phyloP scores from a whole-genome alignment of 2,888 invertebrate species.

The Podabrus alpinus region DNA sequence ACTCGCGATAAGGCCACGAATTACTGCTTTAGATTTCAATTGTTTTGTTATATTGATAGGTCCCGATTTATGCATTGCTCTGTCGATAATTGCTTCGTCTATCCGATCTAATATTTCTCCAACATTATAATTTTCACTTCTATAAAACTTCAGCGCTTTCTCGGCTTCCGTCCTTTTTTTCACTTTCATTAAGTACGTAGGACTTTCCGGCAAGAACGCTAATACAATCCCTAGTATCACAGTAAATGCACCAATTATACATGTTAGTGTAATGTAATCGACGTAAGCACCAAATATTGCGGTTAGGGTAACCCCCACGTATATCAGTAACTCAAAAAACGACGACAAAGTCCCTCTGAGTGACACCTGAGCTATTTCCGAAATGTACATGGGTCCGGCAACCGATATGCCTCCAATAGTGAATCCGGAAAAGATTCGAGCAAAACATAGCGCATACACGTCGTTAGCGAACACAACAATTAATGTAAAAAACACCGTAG shows the following conservation, averaged over 20 bases:
- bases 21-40: slow-evolving; percentile 63
- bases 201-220: slow-evolving; percentile 72
- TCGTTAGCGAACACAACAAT: slow-evolving; percentile 53
- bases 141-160: slow-evolving; percentile 67
- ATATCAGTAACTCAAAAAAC: slow-evolving; percentile 75
- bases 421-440: slow-evolving; percentile 73
- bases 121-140: slow-evolving; percentile 66
- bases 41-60: slow-evolving; percentile 61
- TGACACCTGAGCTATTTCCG: slow-evolving; percentile 79
- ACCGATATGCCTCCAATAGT: slow-evolving; percentile 73
- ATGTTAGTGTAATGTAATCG: slow-evolving; percentile 68
- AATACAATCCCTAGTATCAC: slow-evolving; percentile 66
- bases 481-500: slow-evolving; percentile 66
- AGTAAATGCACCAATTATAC: slow-evolving; percentile 66
- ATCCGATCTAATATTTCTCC: slow-evolving; percentile 65
- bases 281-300: slow-evolving; percentile 72
- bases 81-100: slow-evolving; percentile 52
- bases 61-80: slow-evolving; percentile 39
- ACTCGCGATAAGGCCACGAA: slow-evolving; percentile 71
- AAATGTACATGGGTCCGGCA: slow-evolving; percentile 80
- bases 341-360: slow-evolving; percentile 79
- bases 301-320: slow-evolving; percentile 75
- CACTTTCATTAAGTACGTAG: slow-evolving; percentile 67
- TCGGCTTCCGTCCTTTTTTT: slow-evolving; percentile 61
- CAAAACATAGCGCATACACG: slow-evolving; percentile 42